phyloP scores from a whole-genome alignment of 2,888 invertebrate genomes.

The Cephus sareptanus region DNA sequence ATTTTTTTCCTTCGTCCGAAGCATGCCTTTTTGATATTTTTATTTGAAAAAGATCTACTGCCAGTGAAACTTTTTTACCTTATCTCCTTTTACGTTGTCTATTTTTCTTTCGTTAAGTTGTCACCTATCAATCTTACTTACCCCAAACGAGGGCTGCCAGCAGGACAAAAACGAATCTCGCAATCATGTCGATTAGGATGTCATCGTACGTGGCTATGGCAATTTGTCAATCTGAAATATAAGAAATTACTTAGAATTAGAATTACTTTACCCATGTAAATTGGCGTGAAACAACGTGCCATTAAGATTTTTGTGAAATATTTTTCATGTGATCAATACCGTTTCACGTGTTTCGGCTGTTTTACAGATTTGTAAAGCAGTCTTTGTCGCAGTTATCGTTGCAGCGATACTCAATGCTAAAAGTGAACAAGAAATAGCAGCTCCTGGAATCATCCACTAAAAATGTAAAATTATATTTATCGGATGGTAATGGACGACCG shows the following conservation, averaged over 20 bases:
- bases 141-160: slow-evolving; percentile 44
- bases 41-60: neutral
- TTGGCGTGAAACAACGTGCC: neutral
- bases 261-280: neutral
- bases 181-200: slow-evolving; percentile 52
- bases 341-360: neutral
- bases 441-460: neutral
- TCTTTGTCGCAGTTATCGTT: neutral
- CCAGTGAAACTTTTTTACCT: neutral
- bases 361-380: neutral
- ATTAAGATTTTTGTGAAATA: neutral
- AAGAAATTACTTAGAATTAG: neutral
- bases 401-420: neutral
- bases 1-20: neutral
- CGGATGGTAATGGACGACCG: neutral
- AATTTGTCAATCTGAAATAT: slow-evolving; percentile 49
- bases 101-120: neutral
- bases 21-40: neutral
- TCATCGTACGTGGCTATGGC: slow-evolving; percentile 49
- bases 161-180: slow-evolving; percentile 46
- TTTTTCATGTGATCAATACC: neutral
- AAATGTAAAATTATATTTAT: neutral
- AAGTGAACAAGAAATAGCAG: neutral
- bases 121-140: slow-evolving; percentile 35
- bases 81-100: neutral